Percentiles rank a stretch among this genome's conserved stretches.
Evolutionary conservation across 1,140 invertebrate species (phyloP).

Genomic region (Cheumatopsyche charites): DNA sequence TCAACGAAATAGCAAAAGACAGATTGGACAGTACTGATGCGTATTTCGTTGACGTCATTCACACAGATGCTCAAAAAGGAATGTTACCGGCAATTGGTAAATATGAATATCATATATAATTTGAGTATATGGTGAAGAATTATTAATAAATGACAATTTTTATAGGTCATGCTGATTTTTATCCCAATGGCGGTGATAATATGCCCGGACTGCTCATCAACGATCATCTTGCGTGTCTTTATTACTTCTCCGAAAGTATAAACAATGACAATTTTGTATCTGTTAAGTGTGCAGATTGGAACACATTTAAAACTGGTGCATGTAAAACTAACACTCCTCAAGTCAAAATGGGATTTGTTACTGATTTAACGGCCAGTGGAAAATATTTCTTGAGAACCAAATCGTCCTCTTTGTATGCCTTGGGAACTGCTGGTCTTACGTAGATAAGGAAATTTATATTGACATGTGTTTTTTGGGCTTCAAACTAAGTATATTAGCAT

Average conservation of each 20-base stretch:
- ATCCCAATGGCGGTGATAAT: background rate
- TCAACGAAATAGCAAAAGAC: constrained; percentile 56
- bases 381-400: background rate
- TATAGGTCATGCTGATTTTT: too few relatives aligned
- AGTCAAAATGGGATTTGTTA: constrained; percentile 24
- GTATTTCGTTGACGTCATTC: constrained; percentile 64
- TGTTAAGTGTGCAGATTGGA: background rate
- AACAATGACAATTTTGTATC: too few relatives aligned
- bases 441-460: too few relatives aligned
- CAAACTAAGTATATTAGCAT: too few relatives aligned
- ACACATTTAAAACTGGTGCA: background rate
- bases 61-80: too few relatives aligned
- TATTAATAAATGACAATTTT: background rate
- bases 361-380: background rate
- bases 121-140: background rate
- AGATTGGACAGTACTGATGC: constrained; percentile 60
- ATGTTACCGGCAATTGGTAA: constrained; percentile 62
- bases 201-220: background rate
- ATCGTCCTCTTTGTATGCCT: too few relatives aligned
- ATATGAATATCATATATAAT: constrained; percentile 40
- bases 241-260: too few relatives aligned
- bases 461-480: too few relatives aligned
- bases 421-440: too few relatives aligned
- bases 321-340: background rate
- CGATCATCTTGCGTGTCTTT: too few relatives aligned